Evolutionary conservation across 2,113 vertebrate species (phyloP).

Genomic region (Heterotis niloticus): DNA sequence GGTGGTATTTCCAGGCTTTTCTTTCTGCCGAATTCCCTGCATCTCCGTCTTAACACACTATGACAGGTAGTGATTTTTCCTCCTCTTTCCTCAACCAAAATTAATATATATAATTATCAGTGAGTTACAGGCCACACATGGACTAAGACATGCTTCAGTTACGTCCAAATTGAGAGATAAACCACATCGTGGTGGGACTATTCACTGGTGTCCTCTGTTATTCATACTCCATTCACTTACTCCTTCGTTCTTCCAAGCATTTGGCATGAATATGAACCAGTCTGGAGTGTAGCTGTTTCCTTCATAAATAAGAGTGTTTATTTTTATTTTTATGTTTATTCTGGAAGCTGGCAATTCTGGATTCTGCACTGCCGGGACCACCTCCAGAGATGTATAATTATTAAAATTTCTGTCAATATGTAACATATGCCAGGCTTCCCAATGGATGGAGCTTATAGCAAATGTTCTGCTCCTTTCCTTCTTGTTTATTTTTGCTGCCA

Average conservation of each 20-base stretch:
- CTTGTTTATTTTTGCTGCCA: not conserved
- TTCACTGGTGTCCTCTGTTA: not conserved
- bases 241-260: not conserved
- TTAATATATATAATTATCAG: too few relatives aligned
- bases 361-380: conserved; percentile 13
- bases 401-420: conserved; percentile 12
- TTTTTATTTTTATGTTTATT: conserved; percentile 8
- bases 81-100: too few relatives aligned
- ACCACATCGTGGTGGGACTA: not conserved
- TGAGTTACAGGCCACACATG: too few relatives aligned
- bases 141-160: too few relatives aligned
- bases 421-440: conserved; percentile 16
- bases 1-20: not conserved
- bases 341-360: conserved; percentile 16
- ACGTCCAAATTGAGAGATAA: too few relatives aligned
- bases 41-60: not conserved
- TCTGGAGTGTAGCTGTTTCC: conserved; percentile 6
- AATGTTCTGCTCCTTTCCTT: not conserved
- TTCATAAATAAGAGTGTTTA: conserved; percentile 17
- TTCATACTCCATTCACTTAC: not conserved
- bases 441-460: not conserved
- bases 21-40: not conserved
- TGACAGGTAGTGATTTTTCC: too few relatives aligned
- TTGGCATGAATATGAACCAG: not conserved
- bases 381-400: conserved; percentile 21